Percentiles rank a stretch among this genome's conserved stretches.
These are phyloP conservation scores for Vanessa cardui DNA, from an alignment of 2,888 invertebrate species.

Conservation along the genomic window DNA sequence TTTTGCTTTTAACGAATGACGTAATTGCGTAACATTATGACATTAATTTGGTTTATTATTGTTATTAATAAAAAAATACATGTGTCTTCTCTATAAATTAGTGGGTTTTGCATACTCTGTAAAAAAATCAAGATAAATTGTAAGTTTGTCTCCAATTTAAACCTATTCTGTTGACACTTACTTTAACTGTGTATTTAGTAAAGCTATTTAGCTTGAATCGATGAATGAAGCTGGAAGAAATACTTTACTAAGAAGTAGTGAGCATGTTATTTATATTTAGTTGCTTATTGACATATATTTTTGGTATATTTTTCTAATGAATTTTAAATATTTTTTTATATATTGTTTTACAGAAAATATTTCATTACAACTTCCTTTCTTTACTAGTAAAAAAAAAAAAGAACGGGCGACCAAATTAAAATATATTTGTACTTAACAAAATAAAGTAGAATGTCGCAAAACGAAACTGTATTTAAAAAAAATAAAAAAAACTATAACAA, in stretches of 20 bases:
- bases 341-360: conserved; percentile 1
- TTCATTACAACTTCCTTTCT: neutral
- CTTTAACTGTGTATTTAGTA: no score
- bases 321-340: no score
- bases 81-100: no score
- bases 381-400: neutral
- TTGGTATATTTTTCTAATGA: neutral
- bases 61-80: neutral
- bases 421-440: neutral
- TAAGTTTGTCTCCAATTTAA: no score
- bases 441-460: conserved; percentile 29
- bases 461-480: conserved; percentile 36
- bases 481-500: conserved; percentile 50
- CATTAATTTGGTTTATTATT: neutral
- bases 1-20: conserved; percentile 51
- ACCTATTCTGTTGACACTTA: no score
- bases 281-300: neutral
- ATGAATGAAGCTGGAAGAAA: no score
- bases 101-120: no score
- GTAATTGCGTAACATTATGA: neutral
- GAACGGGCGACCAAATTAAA: conserved; percentile 6
- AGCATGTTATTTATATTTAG: no score
- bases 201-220: no score
- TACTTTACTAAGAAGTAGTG: no score
- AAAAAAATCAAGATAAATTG: no score